Conservation (phyloP, 2,797 vertebrate genomes). For the Scleropages formosus region DNA sequence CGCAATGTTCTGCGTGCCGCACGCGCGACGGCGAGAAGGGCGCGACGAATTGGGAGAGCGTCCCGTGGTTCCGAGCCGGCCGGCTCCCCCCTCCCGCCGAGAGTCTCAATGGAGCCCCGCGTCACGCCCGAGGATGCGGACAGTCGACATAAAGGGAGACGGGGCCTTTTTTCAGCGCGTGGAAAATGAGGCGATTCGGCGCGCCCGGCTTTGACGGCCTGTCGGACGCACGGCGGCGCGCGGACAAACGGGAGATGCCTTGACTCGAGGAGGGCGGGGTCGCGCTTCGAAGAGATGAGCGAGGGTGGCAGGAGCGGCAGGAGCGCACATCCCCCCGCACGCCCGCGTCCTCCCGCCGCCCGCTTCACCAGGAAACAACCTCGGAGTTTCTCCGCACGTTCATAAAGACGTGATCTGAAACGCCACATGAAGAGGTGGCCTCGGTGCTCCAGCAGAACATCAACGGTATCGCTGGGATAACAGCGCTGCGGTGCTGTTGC, state of each 20-base stretch:
- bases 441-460: neutral
- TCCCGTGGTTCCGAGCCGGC: neutral
- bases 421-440: too few species aligned
- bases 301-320: neutral
- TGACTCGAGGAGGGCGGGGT: neutral
- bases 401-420: too few species aligned
- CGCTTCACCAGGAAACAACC: too few species aligned
- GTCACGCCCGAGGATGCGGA: neutral
- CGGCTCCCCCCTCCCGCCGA: constrained; percentile 8
- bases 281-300: neutral
- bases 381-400: too few species aligned
- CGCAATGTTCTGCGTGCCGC: neutral
- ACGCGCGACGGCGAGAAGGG: neutral
- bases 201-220: neutral
- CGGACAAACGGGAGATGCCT: neutral
- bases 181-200: constrained; percentile 11
- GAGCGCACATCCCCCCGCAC: neutral
- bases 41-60: constrained; percentile 12
- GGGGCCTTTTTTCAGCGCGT: constrained; percentile 9
- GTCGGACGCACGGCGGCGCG: neutral
- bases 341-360: too few species aligned
- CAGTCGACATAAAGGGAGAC: neutral
- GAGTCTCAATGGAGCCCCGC: constrained; percentile 7
- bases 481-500: neutral
- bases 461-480: neutral